A percentile compares a stretch with the other conserved stretches of the same genome.
Conservation (phyloP, 2,113 vertebrate genomes). For the Orycteropus afer region DNA sequence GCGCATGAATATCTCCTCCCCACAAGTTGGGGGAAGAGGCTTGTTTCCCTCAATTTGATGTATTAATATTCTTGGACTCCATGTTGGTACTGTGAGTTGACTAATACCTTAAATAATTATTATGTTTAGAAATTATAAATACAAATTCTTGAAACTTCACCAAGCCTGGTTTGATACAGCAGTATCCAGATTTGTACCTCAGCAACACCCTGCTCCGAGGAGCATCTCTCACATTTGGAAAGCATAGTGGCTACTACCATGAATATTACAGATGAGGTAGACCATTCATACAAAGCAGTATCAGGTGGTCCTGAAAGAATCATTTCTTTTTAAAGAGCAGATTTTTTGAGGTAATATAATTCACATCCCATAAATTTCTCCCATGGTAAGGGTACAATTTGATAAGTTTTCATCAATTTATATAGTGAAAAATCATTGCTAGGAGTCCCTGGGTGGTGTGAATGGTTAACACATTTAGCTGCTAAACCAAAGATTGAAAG, state of each 20-base stretch:
- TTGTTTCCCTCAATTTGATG: background rate
- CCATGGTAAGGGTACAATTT: background rate
- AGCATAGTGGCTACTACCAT: accelerated
- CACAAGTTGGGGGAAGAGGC: background rate
- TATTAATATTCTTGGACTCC: background rate
- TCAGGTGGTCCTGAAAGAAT: background rate
- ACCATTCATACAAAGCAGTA: background rate
- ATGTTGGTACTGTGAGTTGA: background rate
- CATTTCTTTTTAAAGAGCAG: background rate
- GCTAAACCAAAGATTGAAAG: background rate
- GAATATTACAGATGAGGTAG: background rate
- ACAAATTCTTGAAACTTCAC: background rate
- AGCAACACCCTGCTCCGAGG: background rate
- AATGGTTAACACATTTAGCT: background rate
- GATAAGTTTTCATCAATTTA: background rate
- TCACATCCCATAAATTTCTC: background rate
- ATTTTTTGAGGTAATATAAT: background rate
- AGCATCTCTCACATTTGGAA: background rate
- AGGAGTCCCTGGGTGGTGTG: background rate
- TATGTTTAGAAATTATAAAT: background rate
- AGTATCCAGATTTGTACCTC: background rate
- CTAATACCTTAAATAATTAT: background rate
- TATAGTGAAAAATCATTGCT: background rate
- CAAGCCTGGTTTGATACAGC: background rate
- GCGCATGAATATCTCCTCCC: background rate